Evolutionary conservation across 2,888 invertebrate species (phyloP).

Genomic region (Meteorus cinctellus): DNA sequence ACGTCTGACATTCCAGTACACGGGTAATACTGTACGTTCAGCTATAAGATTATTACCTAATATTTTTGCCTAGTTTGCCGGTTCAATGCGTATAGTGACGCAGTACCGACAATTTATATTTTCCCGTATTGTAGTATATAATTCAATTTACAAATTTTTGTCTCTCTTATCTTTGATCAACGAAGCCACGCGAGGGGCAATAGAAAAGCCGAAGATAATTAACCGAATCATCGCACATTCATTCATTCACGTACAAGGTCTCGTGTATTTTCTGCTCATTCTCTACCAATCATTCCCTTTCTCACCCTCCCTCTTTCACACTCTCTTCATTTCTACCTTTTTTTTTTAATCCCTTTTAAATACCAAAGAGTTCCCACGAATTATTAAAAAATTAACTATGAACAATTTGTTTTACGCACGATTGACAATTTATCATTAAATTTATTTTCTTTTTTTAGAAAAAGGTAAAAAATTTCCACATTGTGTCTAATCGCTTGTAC

Average conservation of each 20-base stretch:
- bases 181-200: slow-evolving; percentile 23
- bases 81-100: slow-evolving; percentile 40
- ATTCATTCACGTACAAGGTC: not conserved
- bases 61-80: slow-evolving; percentile 50
- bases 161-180: slow-evolving; percentile 38
- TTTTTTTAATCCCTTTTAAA: slow-evolving; percentile 30
- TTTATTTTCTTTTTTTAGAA: slow-evolving; percentile 57
- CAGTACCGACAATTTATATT: slow-evolving; percentile 47
- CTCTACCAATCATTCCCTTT: slow-evolving; percentile 15
- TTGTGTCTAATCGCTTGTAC: slow-evolving; percentile 54
- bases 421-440: slow-evolving; percentile 33
- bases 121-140: slow-evolving; percentile 34
- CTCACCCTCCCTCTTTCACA: slow-evolving; percentile 36
- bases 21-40: slow-evolving; percentile 57
- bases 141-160: slow-evolving; percentile 50
- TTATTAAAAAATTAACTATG: slow-evolving; percentile 40
- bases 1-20: slow-evolving; percentile 56
- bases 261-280: slow-evolving; percentile 6
- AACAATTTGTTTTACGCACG: slow-evolving; percentile 42
- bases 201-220: slow-evolving; percentile 22
- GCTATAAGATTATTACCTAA: slow-evolving; percentile 54
- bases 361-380: slow-evolving; percentile 37
- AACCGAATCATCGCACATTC: slow-evolving; percentile 28
- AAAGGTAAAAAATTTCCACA: slow-evolving; percentile 63
- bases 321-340: slow-evolving; percentile 33